Evolutionary conservation across 2,888 invertebrate species (phyloP).

Genomic region (Gymnocheta viridis): DNA sequence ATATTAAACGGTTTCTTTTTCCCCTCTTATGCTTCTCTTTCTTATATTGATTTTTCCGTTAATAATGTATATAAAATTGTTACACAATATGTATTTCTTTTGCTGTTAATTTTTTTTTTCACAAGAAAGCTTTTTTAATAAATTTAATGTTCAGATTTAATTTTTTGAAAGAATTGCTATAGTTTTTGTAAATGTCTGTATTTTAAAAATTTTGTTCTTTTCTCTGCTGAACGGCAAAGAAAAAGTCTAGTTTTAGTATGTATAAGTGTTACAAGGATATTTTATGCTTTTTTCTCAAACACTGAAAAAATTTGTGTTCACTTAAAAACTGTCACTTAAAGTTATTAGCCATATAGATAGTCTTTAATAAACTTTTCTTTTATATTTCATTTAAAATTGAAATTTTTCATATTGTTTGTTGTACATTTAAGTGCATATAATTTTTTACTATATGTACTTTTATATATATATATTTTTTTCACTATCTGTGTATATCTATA

Average conservation of each 20-base stretch:
- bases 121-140: neutral
- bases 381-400: slow-evolving; percentile 17
- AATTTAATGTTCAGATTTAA: slow-evolving; percentile 20
- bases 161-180: neutral
- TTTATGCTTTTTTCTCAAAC: slow-evolving; percentile 42
- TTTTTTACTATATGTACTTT: slow-evolving; percentile 71
- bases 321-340: slow-evolving; percentile 38
- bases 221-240: slow-evolving; percentile 11
- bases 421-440: neutral
- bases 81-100: slow-evolving; percentile 62
- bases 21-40: slow-evolving; percentile 19
- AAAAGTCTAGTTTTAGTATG: slow-evolving; percentile 75
- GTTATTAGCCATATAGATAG: slow-evolving; percentile 17
- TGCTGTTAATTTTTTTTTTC: slow-evolving; percentile 5
- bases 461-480: slow-evolving; percentile 59
- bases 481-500: slow-evolving; percentile 68
- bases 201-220: neutral
- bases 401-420: neutral
- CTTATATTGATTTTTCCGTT: slow-evolving; percentile 58
- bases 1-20: slow-evolving; percentile 13
- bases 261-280: slow-evolving; percentile 76
- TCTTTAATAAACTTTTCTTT: slow-evolving; percentile 14
- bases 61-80: slow-evolving; percentile 50
- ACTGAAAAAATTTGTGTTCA: slow-evolving; percentile 21
- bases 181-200: neutral